Evolutionary conservation across 2,113 vertebrate species (phyloP), one percentile per base, ranked within the genome.

Genomic region (Semnornis frantzii): DNA sequence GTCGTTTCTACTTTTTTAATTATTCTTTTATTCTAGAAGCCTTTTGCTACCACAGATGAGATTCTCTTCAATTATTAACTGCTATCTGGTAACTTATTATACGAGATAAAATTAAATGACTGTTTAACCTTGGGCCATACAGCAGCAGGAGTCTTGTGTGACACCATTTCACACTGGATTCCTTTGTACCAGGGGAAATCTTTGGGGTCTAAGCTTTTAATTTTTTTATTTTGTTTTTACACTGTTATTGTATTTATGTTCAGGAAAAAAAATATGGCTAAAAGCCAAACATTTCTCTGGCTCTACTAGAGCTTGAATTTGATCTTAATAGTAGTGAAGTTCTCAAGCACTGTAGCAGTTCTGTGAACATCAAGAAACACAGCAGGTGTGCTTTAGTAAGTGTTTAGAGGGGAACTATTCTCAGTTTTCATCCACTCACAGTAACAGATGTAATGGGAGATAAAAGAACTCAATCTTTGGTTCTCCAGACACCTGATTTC

Each of bases 11-110:
- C 5, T n/a, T n/a, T 3, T 3, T 16, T 15, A 46, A 46, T 46
- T 46, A 46, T 65, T 48, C 65, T 73, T 76, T 52, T 11, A 74
- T 62, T 65, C 74, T 25, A 57, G 20, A 88, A 60, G n/a, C 10
- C 37, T 78, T 90, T 85, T 88, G 15, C 84, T 91, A 60, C 60
- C 37, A 93, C 82, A 88, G 85, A 72, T 33, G 50, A 70, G 65
- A 77, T 82, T 84, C 70, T 88, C 37, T 93, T 93, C 84, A 94
- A 85, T 90, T 85, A 93, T 95, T 95, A 93, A 95, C 91, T 81
- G 69, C 60, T 93, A 70, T 85, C 75, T 91, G 20, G 91, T 93
- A 93, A 95, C 80, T 93, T 88, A 93, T 88, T 95, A 85, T 44
- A 88, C 66, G 77, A 85, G 93, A 88, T 91, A 88, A 91, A 93